Conservation (phyloP, 2,888 invertebrate genomes). For the Zootermopsis nevadensis region DNA sequence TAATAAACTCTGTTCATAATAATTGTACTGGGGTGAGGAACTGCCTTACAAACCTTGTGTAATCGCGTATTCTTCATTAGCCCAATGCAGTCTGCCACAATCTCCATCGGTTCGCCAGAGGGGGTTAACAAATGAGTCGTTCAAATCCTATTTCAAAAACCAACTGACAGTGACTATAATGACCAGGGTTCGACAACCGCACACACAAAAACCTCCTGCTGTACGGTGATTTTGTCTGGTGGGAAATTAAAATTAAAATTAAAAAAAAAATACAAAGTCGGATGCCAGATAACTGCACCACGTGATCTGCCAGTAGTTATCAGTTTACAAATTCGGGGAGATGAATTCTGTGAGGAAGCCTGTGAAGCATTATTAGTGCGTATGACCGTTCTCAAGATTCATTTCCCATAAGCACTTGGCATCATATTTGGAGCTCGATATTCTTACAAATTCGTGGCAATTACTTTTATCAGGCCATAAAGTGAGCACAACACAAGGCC, state of each 20-base stretch:
- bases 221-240: not conserved
- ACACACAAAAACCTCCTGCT: not conserved
- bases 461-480: too few relatives aligned
- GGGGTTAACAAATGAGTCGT: constrained; percentile 25
- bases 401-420: too few relatives aligned
- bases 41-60: constrained; percentile 2
- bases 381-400: too few relatives aligned
- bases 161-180: constrained; percentile 14
- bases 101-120: constrained; percentile 14
- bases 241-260: not conserved
- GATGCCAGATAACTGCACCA: too few relatives aligned
- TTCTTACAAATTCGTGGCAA: too few relatives aligned
- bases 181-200: not conserved
- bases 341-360: too few relatives aligned
- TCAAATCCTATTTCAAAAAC: constrained; percentile 21
- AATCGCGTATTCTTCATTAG: constrained; percentile 31
- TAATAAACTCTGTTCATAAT: constrained; percentile 24
- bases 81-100: constrained; percentile 6
- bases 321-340: too few relatives aligned
- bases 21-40: not conserved
- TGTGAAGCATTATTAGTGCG: too few relatives aligned
- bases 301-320: too few relatives aligned
- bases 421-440: too few relatives aligned
- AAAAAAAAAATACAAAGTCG: not conserved
- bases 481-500: too few relatives aligned